phyloP scores from a whole-genome alignment of 1,140 invertebrate species.

The Leptinotarsa lineolata region DNA sequence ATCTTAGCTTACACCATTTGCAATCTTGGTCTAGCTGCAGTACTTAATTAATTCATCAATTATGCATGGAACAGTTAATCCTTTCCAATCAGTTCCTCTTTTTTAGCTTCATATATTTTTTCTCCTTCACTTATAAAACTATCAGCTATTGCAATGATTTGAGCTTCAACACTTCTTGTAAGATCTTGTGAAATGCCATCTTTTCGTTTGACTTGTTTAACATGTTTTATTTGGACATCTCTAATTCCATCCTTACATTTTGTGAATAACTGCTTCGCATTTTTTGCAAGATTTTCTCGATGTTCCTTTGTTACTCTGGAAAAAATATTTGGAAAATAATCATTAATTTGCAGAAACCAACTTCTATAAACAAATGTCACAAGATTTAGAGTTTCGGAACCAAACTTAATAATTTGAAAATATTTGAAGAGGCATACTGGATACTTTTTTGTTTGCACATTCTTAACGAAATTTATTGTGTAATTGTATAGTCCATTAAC shows the following conservation, averaged over 20 bases:
- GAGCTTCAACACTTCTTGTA: conserved; percentile 66
- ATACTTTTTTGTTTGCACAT: too few species aligned
- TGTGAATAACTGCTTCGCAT: conserved; percentile 80
- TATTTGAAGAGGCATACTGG: neutral
- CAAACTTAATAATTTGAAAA: neutral
- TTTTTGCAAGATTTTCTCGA: conserved; percentile 83
- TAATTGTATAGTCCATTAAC: too few species aligned
- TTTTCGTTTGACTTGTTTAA: conserved; percentile 72
- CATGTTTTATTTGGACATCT: conserved; percentile 74
- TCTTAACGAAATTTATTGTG: too few species aligned
- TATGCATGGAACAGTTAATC: conserved; percentile 16
- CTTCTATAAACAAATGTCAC: neutral
- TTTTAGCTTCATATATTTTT: conserved; percentile 68
- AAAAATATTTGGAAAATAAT: neutral
- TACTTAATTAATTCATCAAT: too few species aligned
- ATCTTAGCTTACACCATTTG: too few species aligned
- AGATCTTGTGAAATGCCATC: conserved; percentile 70
- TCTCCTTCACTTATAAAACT: conserved; percentile 70
- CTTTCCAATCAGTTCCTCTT: conserved; percentile 71
- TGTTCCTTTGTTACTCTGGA: conserved; percentile 87
- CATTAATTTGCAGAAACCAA: too few species aligned
- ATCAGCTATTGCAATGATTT: conserved; percentile 69
- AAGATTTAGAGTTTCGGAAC: neutral
- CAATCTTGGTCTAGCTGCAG: too few species aligned
- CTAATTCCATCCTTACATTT: conserved; percentile 80